phyloP scores from a whole-genome alignment of 2,888 invertebrate genomes.

The Cremastinae sp. region DNA sequence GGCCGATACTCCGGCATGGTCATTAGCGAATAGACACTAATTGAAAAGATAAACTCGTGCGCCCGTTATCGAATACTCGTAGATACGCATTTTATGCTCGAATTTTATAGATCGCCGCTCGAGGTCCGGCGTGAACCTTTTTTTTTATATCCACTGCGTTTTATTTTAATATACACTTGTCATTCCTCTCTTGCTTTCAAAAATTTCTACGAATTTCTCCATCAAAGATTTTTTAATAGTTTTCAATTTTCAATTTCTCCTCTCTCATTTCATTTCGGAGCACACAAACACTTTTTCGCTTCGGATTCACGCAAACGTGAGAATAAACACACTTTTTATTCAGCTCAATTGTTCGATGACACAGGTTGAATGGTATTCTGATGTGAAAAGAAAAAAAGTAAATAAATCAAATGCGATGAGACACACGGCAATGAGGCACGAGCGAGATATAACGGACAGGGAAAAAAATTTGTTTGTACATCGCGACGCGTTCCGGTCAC shows the following conservation, averaged over 20 bases:
- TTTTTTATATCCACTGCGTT: neutral
- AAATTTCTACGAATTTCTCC: too few relatives aligned
- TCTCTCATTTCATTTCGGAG: neutral
- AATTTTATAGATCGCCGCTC: constrained; percentile 18
- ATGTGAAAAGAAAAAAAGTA: constrained; percentile 9
- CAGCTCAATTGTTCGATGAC: constrained; percentile 44
- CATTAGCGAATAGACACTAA: constrained; percentile 70
- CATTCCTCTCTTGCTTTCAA: neutral
- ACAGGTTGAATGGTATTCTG: constrained; percentile 26
- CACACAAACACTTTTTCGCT: too few relatives aligned
- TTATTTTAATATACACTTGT: neutral
- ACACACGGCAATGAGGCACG: constrained; percentile 4
- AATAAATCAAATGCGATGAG: constrained; percentile 14
- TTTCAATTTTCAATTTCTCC: too few relatives aligned
- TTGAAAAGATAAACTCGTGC: constrained; percentile 69
- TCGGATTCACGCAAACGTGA: neutral
- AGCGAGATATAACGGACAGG: constrained; percentile 9
- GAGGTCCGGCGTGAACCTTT: neutral
- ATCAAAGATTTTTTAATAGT: too few relatives aligned
- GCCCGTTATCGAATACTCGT: constrained; percentile 64
- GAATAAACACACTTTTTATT: constrained; percentile 10
- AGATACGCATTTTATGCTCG: constrained; percentile 28
- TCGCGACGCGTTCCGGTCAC: constrained; percentile 53
- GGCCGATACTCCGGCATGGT: constrained; percentile 39
- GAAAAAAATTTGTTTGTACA: constrained; percentile 13